Evolutionary conservation across 2,113 vertebrate species (phyloP), one percentile per base, ranked within the genome.

Genomic region (Maccullochella peelii): DNA sequence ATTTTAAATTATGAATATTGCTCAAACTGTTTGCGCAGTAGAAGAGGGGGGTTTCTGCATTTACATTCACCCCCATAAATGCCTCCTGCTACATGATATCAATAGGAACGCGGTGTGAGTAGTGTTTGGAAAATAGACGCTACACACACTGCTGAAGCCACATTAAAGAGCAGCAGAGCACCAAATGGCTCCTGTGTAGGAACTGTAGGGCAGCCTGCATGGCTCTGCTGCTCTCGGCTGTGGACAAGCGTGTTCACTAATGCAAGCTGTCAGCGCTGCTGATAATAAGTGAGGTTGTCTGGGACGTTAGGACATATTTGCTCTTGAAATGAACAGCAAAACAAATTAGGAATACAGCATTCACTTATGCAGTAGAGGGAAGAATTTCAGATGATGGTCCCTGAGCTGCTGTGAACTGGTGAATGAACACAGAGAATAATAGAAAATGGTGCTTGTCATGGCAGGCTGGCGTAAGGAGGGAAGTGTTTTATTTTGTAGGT

Each of bases 1-100:
- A 73, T 79, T 87, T 89, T 82, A 84, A 93, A 90, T 92, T 84
- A 92, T 91, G 85, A 90, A 94, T 89, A 88, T 89, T 89, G 71
- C 86, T 90, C 79, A 87, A 86, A 91, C 82, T 84, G 87, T 92
- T 90, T 93, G 73, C 23, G 30, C 73, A 78, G 57, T 58, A 80
- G 69, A 61, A 23, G 33, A 14, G 44, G 65, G 50, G 55, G 66
- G 49, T 47, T 80, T 77, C 57, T 80, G 65, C 85, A 80, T 94
- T 89, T 86, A 86, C 85, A 90, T 89, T 92, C 83, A 87, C 33
- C 73, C 77, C 74, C 78, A 70, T 74, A 77, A 89, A 92, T 82
- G 85, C 79, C 77, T 84, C 86, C 88, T 85, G 85, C 90, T 88
- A 77, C 80, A 88, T 80, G 73, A 79, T 92, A 88, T 92, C 91